Evolutionary conservation across 2,113 vertebrate genomes (phyloP).

Genomic region (Oryzias celebensis): DNA sequence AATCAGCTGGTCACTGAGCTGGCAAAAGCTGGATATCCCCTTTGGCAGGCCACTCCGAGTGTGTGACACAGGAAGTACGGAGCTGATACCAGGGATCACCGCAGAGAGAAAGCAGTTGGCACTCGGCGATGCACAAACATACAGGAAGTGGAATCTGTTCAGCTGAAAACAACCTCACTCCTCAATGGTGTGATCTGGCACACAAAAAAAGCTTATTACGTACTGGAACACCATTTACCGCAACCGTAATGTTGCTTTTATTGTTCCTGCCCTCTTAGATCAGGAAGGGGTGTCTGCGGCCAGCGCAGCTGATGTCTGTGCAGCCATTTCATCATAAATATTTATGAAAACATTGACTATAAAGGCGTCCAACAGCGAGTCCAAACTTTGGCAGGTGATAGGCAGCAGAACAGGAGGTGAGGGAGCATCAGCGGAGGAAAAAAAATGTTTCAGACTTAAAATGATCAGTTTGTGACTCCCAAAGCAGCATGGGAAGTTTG

Average conservation of each 20-base stretch:
- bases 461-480: too few relatives aligned
- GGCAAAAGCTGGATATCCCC: slow-evolving; percentile 62
- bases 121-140: slow-evolving; percentile 11
- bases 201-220: neutral
- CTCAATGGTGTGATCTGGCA: neutral
- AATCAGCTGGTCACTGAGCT: slow-evolving; percentile 56
- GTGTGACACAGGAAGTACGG: slow-evolving; percentile 57
- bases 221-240: too few relatives aligned
- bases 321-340: too few relatives aligned
- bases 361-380: too few relatives aligned
- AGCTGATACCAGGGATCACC: slow-evolving; percentile 46
- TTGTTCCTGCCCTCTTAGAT: neutral
- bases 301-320: too few relatives aligned
- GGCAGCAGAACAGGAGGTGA: too few relatives aligned
- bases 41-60: slow-evolving; percentile 44
- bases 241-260: neutral
- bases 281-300: too few relatives aligned
- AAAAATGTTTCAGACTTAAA: too few relatives aligned
- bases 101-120: slow-evolving; percentile 48
- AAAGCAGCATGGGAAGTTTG: too few relatives aligned
- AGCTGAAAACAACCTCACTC: neutral
- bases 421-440: too few relatives aligned
- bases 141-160: slow-evolving; percentile 12
- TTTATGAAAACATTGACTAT: too few relatives aligned
- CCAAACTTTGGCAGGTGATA: too few relatives aligned